phyloP scores from a whole-genome alignment of 92 coral and sea anemone genomes.

The Blastomussa wellsi region DNA sequence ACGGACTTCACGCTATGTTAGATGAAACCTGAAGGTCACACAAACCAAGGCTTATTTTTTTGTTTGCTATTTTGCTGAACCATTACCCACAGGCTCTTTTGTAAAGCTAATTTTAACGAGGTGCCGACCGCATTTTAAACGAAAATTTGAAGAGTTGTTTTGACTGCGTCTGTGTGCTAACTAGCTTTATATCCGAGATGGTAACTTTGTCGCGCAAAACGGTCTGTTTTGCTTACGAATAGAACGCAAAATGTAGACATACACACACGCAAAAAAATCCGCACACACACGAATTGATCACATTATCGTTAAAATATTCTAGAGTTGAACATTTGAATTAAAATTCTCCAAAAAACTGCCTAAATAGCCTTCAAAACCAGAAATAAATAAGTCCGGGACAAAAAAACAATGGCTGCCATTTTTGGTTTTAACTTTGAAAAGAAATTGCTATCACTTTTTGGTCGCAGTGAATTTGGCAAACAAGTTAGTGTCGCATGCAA shows the following conservation, averaged over 20 bases:
- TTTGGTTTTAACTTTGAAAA: neutral
- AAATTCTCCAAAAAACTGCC: neutral
- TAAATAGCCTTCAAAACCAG: neutral
- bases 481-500: neutral
- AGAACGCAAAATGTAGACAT: neutral
- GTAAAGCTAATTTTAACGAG: constrained; percentile 41
- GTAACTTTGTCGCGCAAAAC: neutral
- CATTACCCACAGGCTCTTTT: constrained; percentile 13
- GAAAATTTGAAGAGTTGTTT: constrained; percentile 21
- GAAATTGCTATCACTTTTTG: neutral
- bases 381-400: neutral
- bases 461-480: neutral
- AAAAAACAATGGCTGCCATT: constrained; percentile 14
- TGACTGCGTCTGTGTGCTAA: neutral
- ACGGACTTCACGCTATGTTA: neutral
- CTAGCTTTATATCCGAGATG: neutral
- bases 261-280: neutral
- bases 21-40: neutral
- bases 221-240: neutral
- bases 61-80: constrained; percentile 14
- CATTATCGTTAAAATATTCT: neutral
- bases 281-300: neutral
- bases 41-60: neutral
- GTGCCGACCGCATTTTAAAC: constrained; percentile 1
- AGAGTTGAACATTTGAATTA: constrained; percentile 6